Conservation (phyloP, 2,797 vertebrate species). For the Triplophysa yarkandensis region DNA sequence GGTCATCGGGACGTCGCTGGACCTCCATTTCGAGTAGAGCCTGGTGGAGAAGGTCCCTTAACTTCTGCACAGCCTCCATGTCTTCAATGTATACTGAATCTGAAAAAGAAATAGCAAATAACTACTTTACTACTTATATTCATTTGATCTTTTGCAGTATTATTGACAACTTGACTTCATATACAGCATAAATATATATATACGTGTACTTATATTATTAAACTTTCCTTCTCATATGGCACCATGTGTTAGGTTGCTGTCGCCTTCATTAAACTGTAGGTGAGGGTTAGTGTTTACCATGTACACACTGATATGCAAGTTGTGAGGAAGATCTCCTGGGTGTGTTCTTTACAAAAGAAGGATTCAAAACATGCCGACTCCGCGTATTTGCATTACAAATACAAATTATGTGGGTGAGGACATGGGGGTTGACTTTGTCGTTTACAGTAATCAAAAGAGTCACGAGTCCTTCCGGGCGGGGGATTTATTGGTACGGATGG, state of each 20-base stretch:
- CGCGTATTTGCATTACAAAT: conserved; percentile 67
- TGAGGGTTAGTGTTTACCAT: conserved; percentile 27
- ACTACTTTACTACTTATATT: no score
- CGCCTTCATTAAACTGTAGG: not conserved
- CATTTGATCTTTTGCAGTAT: not conserved
- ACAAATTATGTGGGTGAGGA: conserved; percentile 49
- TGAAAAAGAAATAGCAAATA: conserved; percentile 50
- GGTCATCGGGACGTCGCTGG: conserved; percentile 77
- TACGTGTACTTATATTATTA: not conserved
- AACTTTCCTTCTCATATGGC: not conserved
- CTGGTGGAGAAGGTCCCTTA: conserved; percentile 89
- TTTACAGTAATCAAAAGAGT: conserved; percentile 61
- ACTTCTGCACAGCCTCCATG: conserved; percentile 88
- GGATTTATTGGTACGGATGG: not conserved
- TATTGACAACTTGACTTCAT: not conserved
- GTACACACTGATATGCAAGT: conserved; percentile 38
- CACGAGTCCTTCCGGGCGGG: conserved; percentile 12
- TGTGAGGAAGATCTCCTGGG: conserved; percentile 23
- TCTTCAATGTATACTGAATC: conserved; percentile 94
- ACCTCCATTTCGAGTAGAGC: conserved; percentile 88
- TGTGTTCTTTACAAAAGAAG: conserved; percentile 16
- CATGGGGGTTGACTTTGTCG: conserved; percentile 39
- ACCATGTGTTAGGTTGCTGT: not conserved
- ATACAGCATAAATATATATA: not conserved
- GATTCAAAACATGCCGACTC: conserved; percentile 31